phyloP scores from a whole-genome alignment of 1,140 invertebrate genomes.

The Coenobita brevimanus region DNA sequence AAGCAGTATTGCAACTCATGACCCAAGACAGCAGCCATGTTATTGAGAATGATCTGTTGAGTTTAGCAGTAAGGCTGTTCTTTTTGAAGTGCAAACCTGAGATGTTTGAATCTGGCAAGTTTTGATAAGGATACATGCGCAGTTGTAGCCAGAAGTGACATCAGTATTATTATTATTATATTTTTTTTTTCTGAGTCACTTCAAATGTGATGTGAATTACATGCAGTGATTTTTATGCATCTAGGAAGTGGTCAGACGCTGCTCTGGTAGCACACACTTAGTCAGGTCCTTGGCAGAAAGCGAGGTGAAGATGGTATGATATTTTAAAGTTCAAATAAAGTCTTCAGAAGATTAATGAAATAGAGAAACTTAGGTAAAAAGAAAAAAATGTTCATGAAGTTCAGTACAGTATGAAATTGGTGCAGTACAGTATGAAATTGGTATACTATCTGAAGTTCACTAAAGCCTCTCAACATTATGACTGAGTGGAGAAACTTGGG shows the following conservation, averaged over 20 bases:
- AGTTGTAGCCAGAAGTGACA: conserved; percentile 19
- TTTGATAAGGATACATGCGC: not conserved
- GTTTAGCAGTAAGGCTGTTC: not conserved
- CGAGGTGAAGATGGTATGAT: too few species aligned
- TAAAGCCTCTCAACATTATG: conserved; percentile 22
- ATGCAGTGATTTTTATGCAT: too few species aligned
- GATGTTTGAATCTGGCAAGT: not conserved
- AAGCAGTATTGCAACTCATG: conserved; percentile 48
- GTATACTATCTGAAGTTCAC: conserved; percentile 29
- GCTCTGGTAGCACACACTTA: too few species aligned
- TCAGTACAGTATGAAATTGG: not conserved
- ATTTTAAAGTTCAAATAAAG: too few species aligned
- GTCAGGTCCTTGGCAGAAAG: too few species aligned
- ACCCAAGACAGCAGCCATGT: conserved; percentile 21
- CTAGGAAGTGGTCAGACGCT: too few species aligned
- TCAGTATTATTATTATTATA: conserved; percentile 47
- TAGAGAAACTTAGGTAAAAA: too few species aligned
- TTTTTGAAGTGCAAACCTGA: not conserved
- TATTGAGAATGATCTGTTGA: conserved; percentile 26
- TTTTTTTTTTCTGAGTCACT: too few species aligned
- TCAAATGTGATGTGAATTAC: too few species aligned
- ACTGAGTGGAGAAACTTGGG: too few species aligned
- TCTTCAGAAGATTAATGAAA: too few species aligned
- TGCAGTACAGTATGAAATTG: conserved; percentile 3
- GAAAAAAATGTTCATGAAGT: too few species aligned